phyloP scores from a whole-genome alignment of 2,113 vertebrate genomes.

The Coryphaenoides rupestris region DNA sequence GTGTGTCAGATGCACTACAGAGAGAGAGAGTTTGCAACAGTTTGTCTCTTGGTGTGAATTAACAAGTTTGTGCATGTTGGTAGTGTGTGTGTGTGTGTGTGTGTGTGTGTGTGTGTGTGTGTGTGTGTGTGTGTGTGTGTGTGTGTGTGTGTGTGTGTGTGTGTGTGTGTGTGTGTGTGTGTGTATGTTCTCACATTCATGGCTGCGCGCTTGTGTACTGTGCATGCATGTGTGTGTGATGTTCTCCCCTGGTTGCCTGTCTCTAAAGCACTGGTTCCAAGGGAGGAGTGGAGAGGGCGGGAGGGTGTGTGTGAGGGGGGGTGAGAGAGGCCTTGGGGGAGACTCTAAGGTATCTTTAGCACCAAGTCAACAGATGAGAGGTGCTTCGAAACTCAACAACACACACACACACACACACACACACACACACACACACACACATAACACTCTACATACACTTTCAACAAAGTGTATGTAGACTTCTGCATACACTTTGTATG shows the following conservation, averaged over 20 bases:
- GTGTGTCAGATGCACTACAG: conserved; percentile 16
- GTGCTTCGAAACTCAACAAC: conserved; percentile 14
- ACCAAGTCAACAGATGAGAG: conserved; percentile 51
- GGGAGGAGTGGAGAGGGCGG: conserved; percentile 25
- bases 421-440: conserved; percentile 8
- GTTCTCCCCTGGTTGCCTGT: background rate
- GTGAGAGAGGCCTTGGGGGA: conserved; percentile 39
- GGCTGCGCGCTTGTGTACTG: no score
- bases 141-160: background rate
- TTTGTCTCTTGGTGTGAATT: conserved; percentile 10
- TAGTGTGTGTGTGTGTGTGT: background rate
- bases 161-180: background rate
- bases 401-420: background rate
- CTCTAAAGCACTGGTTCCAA: conserved; percentile 15
- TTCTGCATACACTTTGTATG: no score
- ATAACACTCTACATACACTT: no score
- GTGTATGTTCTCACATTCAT: no score
- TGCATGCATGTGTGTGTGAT: background rate
- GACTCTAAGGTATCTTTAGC: conserved; percentile 34
- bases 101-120: background rate
- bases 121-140: background rate
- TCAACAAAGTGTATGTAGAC: no score
- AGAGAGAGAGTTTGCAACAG: conserved; percentile 9
- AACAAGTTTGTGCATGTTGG: background rate
- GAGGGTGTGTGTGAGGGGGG: conserved; percentile 31